phyloP scores from a whole-genome alignment of 2,113 vertebrate genomes.

The Rostratula benghalensis region DNA sequence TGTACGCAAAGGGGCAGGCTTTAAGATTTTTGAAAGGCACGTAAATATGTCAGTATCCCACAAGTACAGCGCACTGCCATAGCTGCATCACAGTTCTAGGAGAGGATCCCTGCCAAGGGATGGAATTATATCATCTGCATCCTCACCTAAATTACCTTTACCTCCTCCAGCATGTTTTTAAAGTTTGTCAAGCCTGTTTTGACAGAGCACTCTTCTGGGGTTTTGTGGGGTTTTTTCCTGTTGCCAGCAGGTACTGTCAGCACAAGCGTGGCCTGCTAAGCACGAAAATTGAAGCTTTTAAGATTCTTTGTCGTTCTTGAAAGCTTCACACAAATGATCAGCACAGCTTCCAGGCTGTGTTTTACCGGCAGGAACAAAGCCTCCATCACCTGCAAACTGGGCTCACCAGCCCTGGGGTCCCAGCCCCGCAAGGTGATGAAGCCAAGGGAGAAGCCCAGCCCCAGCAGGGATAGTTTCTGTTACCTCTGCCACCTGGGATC shows the following conservation, averaged over 20 bases:
- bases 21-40: not conserved
- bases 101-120: not conserved
- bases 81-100: not conserved
- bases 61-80: not conserved
- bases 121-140: not conserved
- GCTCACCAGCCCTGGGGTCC: not conserved
- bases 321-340: not conserved
- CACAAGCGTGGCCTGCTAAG: not conserved
- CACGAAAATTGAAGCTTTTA: not conserved
- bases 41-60: not conserved
- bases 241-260: not conserved
- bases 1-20: not conserved
- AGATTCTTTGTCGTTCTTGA: not conserved
- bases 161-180: not conserved
- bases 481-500: not conserved
- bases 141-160: not conserved
- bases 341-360: not conserved
- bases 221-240: not conserved
- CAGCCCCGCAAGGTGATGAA: not conserved
- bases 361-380: not conserved
- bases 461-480: conserved; percentile 7
- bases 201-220: not conserved
- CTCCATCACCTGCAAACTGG: not conserved
- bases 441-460: not conserved
- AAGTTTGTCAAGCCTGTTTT: not conserved